Evolutionary conservation across 2,888 invertebrate species (phyloP).

Genomic region (Empis livida): DNA sequence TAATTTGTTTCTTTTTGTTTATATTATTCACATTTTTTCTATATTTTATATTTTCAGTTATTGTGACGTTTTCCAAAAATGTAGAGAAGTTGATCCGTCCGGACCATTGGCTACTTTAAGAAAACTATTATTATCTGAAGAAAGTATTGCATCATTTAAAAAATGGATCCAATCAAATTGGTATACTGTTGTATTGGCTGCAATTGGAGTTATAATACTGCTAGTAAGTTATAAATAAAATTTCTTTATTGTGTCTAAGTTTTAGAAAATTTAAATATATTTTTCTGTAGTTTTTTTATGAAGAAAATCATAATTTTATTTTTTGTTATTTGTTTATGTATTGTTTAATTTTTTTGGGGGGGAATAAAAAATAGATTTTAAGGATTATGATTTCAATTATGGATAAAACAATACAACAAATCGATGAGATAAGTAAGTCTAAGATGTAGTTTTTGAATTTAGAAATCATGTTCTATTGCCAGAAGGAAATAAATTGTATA

Average conservation of each 20-base stretch:
- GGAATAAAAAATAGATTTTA: neutral
- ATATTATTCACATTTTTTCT: too few species aligned
- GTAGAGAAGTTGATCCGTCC: constrained; percentile 86
- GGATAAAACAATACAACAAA: neutral
- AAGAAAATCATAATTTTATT: too few species aligned
- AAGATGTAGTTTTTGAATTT: too few species aligned
- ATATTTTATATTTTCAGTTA: constrained; percentile 33
- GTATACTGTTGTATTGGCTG: constrained; percentile 74
- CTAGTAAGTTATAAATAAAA: constrained; percentile 51
- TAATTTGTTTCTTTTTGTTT: too few species aligned
- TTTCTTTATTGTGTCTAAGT: neutral
- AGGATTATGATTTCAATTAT: neutral
- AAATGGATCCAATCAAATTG: constrained; percentile 81
- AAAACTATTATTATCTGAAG: constrained; percentile 74
- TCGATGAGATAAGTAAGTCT: neutral
- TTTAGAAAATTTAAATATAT: too few species aligned
- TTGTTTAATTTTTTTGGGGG: neutral
- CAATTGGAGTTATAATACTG: constrained; percentile 58
- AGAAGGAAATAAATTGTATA: too few species aligned
- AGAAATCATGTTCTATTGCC: too few species aligned
- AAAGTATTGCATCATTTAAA: constrained; percentile 78
- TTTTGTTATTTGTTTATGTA: too few species aligned
- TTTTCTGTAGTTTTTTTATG: too few species aligned
- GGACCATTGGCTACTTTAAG: constrained; percentile 82
- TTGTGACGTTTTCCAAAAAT: constrained; percentile 57